These are phyloP conservation scores for Heliothis peltigera DNA, from an alignment of 2,888 invertebrate species.

Conservation along the genomic window DNA sequence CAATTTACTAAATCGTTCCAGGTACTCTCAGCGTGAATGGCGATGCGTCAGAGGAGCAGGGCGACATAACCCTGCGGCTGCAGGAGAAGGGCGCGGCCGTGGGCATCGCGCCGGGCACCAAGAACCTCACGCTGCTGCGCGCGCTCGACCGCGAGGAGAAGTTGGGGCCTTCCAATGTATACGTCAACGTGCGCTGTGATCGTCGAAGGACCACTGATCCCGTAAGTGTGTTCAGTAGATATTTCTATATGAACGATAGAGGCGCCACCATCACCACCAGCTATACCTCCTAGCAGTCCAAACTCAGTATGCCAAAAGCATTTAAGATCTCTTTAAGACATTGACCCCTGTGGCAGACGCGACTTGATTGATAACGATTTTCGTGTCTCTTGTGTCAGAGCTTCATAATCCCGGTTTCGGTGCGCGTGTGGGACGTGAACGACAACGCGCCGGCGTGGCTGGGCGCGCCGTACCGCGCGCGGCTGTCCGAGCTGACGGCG, in stretches of 20 bases:
- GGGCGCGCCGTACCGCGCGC: constrained; percentile 94
- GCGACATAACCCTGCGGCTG: constrained; percentile 94
- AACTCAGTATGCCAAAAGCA: no score
- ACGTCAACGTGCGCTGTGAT: constrained; percentile 96
- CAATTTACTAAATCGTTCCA: constrained; percentile 58
- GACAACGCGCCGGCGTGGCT: constrained; percentile 96
- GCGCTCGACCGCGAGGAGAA: constrained; percentile 96
- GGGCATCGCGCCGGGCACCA: constrained; percentile 93
- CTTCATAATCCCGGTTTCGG: constrained; percentile 94
- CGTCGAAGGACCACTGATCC: constrained; percentile 94
- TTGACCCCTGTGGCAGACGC: no score
- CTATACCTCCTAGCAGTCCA: no score
- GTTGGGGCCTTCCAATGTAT: constrained; percentile 95
- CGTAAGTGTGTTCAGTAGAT: constrained; percentile 79
- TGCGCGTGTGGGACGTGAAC: constrained; percentile 97
- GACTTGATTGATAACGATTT: no score
- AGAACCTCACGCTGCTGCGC: constrained; percentile 94
- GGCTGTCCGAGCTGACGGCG: constrained; percentile 95
- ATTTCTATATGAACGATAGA: no score
- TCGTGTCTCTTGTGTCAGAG: constrained; percentile 82
- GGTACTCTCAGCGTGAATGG: constrained; percentile 94
- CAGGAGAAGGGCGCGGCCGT: constrained; percentile 95
- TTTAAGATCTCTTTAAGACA: no score
- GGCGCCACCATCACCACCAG: no score
- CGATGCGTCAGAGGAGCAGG: constrained; percentile 92